Evolutionary conservation across 2,797 vertebrate genomes (phyloP), one percentile per base, ranked within the genome.

Genomic region (Pteronotus mesoamericanus): DNA sequence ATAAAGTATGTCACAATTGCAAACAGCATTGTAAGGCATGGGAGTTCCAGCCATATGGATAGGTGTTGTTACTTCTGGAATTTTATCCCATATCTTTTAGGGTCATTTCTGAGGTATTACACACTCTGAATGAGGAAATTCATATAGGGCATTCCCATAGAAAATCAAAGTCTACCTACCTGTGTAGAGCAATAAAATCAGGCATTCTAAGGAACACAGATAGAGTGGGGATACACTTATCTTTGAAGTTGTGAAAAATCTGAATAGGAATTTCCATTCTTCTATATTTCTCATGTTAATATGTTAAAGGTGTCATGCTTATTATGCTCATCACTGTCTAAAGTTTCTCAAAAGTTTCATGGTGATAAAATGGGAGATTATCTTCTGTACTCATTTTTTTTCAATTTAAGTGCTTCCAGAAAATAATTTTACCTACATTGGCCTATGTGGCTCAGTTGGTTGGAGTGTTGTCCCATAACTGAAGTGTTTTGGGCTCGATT

Each of bases 301-400:
- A 94, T 77, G 44, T n/a, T 0, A 0, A 96, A 86, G 89, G 93
- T 96, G 96, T 98, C 89, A 96, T 10, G 24, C 91, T 92, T 93
- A 26, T 69, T 66, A 64, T 86, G 16, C 57, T 97, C 77, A 88
- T 97, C 96, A 94, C 77, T 96, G 88, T 86, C n/a, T n/a, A n/a
- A n/a, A n/a, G n/a, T n/a, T n/a, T n/a, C 85, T 88, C 57, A 96
- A 74, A 86, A 72, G 64, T 96, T 96, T 96, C 91, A 94, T 11
- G 84, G 59, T 96, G 82, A 97, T 97, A 96, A 97, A 92, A 95
- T 69, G 82, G 61, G 51, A 78, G 32, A 96, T 94, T 87, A 87
- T 91, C 37, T 94, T 24, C 61, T 37, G 3, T 71, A 94, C 61
- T 66, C 48, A 89, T 91, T 94, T 95, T 59, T 86, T 97, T 95